Percentiles rank a stretch among this genome's conserved stretches.
phyloP scores from a whole-genome alignment of 1,140 invertebrate species.

The Meteorus sp. region DNA sequence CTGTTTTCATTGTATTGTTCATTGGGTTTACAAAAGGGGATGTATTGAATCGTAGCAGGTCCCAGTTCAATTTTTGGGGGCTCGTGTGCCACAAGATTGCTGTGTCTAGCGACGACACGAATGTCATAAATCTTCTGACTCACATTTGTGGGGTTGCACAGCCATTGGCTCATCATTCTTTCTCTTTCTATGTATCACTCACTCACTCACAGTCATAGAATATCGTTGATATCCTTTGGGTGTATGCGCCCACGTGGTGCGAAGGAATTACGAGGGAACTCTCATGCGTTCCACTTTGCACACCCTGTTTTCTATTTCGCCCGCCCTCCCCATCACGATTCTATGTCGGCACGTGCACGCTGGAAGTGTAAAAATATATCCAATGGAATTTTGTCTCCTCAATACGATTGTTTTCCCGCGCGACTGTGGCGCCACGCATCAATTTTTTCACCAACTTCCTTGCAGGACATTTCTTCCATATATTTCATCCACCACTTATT shows the following conservation, averaged over 20 bases:
- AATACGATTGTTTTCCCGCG: neutral
- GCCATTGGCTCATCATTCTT: conserved; percentile 7
- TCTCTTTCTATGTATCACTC: conserved; percentile 1
- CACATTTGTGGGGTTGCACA: conserved; percentile 36
- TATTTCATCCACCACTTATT: neutral
- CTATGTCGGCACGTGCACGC: conserved; percentile 15
- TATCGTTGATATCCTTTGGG: conserved; percentile 30
- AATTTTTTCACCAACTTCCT: neutral
- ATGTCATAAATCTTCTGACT: conserved; percentile 53
- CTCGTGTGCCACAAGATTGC: conserved; percentile 30
- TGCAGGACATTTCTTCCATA: neutral
- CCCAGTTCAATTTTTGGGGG: conserved; percentile 10
- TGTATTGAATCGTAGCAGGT: conserved; percentile 15
- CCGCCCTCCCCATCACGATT: neutral
- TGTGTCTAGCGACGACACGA: conserved; percentile 32
- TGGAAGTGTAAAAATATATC: conserved; percentile 35
- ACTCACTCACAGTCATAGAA: neutral
- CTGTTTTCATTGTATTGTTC: too few relatives aligned
- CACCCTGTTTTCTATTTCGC: conserved; percentile 10
- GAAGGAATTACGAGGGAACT: conserved; percentile 45
- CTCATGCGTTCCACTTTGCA: neutral
- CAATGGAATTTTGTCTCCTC: neutral
- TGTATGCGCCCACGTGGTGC: conserved; percentile 47
- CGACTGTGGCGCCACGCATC: conserved; percentile 1
- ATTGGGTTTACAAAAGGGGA: neutral